Conservation (phyloP, 2,113 vertebrate genomes). For the Polypterus bichir region DNA sequence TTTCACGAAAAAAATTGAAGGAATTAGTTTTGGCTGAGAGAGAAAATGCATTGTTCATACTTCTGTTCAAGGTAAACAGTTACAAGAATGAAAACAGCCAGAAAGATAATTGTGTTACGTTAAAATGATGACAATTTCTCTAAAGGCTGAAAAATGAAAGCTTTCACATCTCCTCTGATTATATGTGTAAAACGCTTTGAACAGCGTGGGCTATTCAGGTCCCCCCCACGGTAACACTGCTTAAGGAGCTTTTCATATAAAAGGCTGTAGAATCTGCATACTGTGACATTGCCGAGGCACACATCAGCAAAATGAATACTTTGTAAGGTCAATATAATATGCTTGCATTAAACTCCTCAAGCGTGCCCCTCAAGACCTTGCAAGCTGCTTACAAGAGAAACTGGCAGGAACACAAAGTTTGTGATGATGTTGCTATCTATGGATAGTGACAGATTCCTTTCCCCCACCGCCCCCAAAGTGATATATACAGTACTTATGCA, state of each 20-base stretch:
- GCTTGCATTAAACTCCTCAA: background rate
- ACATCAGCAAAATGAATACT: slow-evolving; percentile 3
- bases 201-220: background rate
- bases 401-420: background rate
- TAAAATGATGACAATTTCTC: slow-evolving; percentile 1
- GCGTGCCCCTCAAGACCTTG: slow-evolving; percentile 1
- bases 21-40: background rate
- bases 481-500: too few species aligned
- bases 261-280: too few species aligned
- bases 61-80: too few species aligned
- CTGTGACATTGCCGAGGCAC: background rate
- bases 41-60: background rate
- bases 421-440: background rate
- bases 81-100: background rate
- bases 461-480: too few species aligned
- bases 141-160: background rate
- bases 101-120: slow-evolving; percentile 2
- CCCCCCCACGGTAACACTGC: slow-evolving; percentile 2
- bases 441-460: background rate
- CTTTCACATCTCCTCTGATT: background rate
- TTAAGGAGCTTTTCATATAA: background rate
- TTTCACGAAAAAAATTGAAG: background rate
- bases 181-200: background rate
- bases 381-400: background rate
- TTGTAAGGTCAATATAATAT: background rate